Base-by-base conservation (phyloP, 2,113 vertebrate genomes). In the Ammodytes marinus region DNA sequence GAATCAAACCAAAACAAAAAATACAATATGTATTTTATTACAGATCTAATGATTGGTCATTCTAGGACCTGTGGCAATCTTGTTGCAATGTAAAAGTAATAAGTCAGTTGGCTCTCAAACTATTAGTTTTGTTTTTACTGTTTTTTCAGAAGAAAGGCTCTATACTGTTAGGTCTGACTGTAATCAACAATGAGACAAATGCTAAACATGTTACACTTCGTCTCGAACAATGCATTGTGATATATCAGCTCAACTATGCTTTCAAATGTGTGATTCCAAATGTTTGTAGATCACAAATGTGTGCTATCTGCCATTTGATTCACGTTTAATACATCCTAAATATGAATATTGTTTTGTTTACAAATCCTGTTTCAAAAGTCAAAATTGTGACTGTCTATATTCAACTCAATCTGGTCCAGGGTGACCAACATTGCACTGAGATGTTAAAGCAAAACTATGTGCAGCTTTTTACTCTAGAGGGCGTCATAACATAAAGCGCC, bases 381-480 rank as follows among this genome's bases (percentile, higher is more conserved):
- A 79, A 45, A 19, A 49, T 19, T 58, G 2, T 35, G 52, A 17
- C 35, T 58, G 14, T 58, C 4, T 14, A 43, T 10, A 37, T n/a
- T 15, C 15, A 74, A 37, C 15, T 15, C 15, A 74, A 52, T 74
- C 66, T 69, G 60, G 53, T 12, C 57, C 45, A 79, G 12, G 8
- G 58, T 54, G 72, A 72, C 1, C 7, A 57, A 37, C 11, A 43
- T 50, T 67, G 42, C 39, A 9, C n/a, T 37, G 7, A 77, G 42
- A 12, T 53, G n/a, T 61, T 6, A 43, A 74, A 19, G 39, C n/a
- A 57, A 47, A 57, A 59, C 60, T 67, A 54, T 82, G 81, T 71
- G 49, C 39, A 1, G 27, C 14, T 49, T 63, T 76, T 11, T 15
- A 77, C 92, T 86, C 82, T 77, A 91, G 92, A 52, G 72, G 88